phyloP scores from a whole-genome alignment of 2,113 vertebrate genomes.

The Euleptes europaea region DNA sequence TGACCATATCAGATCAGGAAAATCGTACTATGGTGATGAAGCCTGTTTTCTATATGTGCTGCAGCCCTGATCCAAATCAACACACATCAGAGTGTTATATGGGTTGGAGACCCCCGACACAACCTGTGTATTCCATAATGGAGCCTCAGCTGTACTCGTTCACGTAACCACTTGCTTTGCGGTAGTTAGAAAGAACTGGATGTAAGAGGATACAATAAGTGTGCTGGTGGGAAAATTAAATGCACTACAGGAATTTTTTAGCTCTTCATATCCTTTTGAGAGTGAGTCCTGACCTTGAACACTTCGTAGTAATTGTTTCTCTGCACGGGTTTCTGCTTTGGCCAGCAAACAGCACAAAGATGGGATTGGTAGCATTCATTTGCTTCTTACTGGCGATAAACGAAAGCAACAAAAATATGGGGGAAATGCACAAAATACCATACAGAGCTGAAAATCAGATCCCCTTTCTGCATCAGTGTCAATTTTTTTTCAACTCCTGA shows the following conservation, averaged over 20 bases:
- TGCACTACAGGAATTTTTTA: background rate
- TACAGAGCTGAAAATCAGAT: constrained; percentile 65
- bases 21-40: no score
- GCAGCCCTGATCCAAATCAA: no score
- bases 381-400: constrained; percentile 50
- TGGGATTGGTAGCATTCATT: constrained; percentile 12
- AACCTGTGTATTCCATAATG: no score
- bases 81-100: no score
- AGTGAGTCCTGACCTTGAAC: constrained; percentile 53
- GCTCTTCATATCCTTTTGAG: background rate
- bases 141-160: background rate
- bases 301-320: constrained; percentile 1
- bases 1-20: no score
- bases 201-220: background rate
- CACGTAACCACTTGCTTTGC: background rate
- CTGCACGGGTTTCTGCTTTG: background rate
- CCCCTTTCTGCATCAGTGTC: constrained; percentile 67
- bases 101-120: no score
- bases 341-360: background rate
- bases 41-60: no score
- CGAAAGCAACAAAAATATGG: constrained; percentile 59
- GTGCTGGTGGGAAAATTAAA: background rate
- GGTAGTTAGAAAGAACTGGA: background rate
- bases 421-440: constrained; percentile 52
- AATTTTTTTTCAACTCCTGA: constrained; percentile 73